Conservation (phyloP, 1,140 invertebrate genomes). For the Octopus sinensis region DNA sequence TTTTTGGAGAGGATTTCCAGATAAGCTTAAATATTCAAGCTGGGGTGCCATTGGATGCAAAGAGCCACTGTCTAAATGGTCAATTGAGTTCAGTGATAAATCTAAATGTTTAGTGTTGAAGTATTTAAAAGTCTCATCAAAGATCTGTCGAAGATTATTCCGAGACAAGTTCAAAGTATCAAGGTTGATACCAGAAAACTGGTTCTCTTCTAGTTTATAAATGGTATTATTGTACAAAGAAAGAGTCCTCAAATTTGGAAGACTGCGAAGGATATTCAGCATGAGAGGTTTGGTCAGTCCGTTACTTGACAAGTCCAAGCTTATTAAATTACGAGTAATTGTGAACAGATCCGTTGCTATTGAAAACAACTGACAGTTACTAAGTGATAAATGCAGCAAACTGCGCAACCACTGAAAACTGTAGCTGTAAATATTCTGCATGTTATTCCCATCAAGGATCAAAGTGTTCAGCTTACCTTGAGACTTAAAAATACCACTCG, state of each 20-base stretch:
- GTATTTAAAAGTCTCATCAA: slow-evolving; percentile 27
- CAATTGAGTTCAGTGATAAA: slow-evolving; percentile 38
- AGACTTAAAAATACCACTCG: slow-evolving; percentile 24
- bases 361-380: slow-evolving; percentile 30
- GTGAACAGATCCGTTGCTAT: slow-evolving; percentile 33
- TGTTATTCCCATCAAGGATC: slow-evolving; percentile 35
- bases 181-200: slow-evolving; percentile 35
- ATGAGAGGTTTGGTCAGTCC: slow-evolving; percentile 25
- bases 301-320: slow-evolving; percentile 38
- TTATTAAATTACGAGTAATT: slow-evolving; percentile 24
- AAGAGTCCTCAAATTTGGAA: slow-evolving; percentile 25
- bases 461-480: slow-evolving; percentile 27
- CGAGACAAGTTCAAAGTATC: slow-evolving; percentile 31
- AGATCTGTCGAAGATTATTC: slow-evolving; percentile 33
- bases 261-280: slow-evolving; percentile 22
- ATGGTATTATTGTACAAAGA: slow-evolving; percentile 35
- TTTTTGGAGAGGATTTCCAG: slow-evolving; percentile 35
- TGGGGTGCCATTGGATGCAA: slow-evolving; percentile 28
- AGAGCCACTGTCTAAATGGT: slow-evolving; percentile 20
- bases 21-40: slow-evolving; percentile 31
- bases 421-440: slow-evolving; percentile 28
- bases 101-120: slow-evolving; percentile 29
- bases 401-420: slow-evolving; percentile 31
- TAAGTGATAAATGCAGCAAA: slow-evolving; percentile 27
- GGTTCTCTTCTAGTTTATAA: slow-evolving; percentile 19